Percentiles rank a stretch among this genome's conserved stretches.
Conservation (phyloP, 2,797 vertebrate species). For the Gallirallus australis region DNA sequence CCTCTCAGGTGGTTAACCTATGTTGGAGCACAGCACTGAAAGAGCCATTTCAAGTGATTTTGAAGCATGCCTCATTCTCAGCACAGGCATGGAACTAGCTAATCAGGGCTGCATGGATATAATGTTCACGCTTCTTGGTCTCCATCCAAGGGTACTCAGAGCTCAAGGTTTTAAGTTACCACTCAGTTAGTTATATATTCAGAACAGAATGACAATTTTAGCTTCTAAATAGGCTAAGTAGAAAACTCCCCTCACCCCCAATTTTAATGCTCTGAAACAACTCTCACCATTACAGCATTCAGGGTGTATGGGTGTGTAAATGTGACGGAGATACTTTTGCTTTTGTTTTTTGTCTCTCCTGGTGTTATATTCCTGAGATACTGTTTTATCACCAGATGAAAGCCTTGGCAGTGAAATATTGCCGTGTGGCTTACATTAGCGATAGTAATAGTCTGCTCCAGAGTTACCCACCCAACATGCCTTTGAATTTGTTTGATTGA, state of each 20-base stretch:
- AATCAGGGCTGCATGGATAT: slow-evolving; percentile 16
- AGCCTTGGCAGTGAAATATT: slow-evolving; percentile 40
- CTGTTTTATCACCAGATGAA: slow-evolving; percentile 51
- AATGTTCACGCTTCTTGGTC: slow-evolving; percentile 39
- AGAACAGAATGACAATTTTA: slow-evolving; percentile 5
- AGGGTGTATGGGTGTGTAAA: not conserved
- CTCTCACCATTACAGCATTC: not conserved
- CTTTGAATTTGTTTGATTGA: slow-evolving; percentile 64
- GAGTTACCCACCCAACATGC: slow-evolving; percentile 47
- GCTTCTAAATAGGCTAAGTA: slow-evolving; percentile 24
- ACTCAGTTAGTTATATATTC: not conserved
- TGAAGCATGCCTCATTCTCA: slow-evolving; percentile 8
- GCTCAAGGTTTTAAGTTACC: slow-evolving; percentile 42
- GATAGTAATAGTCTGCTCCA: slow-evolving; percentile 50
- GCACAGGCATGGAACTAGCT: not conserved
- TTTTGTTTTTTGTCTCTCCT: slow-evolving; percentile 30
- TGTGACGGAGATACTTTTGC: not conserved
- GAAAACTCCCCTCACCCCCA: not conserved
- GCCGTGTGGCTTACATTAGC: slow-evolving; percentile 66
- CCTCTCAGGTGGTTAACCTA: slow-evolving; percentile 15
- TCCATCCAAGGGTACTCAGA: slow-evolving; percentile 26
- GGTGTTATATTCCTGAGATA: slow-evolving; percentile 23
- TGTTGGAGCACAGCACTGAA: not conserved
- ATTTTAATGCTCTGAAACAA: not conserved
- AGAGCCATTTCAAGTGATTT: slow-evolving; percentile 17